A percentile compares a stretch with the other conserved stretches of the same genome.
phyloP scores from a whole-genome alignment of 2,113 vertebrate genomes.

The Nyctereutes procyonoides region DNA sequence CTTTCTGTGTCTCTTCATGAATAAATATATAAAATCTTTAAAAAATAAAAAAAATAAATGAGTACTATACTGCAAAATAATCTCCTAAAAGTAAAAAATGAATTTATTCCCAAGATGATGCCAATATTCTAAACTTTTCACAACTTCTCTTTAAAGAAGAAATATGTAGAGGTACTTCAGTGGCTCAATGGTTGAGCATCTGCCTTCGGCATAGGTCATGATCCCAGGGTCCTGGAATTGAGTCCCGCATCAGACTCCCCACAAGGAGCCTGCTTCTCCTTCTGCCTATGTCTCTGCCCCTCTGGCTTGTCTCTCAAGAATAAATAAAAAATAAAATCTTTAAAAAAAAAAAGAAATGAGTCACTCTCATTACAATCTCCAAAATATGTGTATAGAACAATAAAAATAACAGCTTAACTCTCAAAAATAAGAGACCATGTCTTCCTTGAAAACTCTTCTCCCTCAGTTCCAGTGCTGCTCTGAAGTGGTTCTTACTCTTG shows the following conservation, averaged over 20 bases:
- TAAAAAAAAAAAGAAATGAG: neutral
- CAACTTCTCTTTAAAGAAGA: slow-evolving; percentile 26
- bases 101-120: slow-evolving; percentile 27
- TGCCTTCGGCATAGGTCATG: too few relatives aligned
- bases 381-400: neutral
- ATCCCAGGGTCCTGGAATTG: too few relatives aligned
- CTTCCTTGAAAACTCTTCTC: slow-evolving; percentile 20
- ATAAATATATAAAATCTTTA: too few relatives aligned
- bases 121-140: slow-evolving; percentile 51
- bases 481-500: slow-evolving; percentile 4
- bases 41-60: neutral
- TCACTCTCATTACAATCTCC: neutral
- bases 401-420: neutral
- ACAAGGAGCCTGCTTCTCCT: too few relatives aligned
- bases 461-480: neutral
- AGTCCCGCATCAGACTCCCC: too few relatives aligned
- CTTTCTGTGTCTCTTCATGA: too few relatives aligned
- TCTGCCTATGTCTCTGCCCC: too few relatives aligned
- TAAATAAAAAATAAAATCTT: too few relatives aligned
- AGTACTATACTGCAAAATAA: slow-evolving; percentile 10
- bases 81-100: neutral
- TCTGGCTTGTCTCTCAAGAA: too few relatives aligned
- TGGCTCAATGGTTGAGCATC: too few relatives aligned
- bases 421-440: neutral
- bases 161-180: neutral